phyloP scores from a whole-genome alignment of 2,888 invertebrate genomes.

The Macrosoma leucophasiata region DNA sequence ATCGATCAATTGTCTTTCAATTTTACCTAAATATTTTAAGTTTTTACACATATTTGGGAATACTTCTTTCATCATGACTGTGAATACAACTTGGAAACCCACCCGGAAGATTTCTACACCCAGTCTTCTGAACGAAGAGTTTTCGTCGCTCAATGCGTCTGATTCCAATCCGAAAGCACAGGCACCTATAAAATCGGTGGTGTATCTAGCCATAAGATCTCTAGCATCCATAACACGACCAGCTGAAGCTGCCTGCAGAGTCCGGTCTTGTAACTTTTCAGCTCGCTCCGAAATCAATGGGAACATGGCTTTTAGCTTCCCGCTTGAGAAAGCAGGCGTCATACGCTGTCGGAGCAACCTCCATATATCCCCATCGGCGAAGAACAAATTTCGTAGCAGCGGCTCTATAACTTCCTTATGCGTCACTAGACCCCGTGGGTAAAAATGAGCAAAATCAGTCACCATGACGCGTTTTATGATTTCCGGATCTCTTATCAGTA shows the following conservation, averaged over 20 bases:
- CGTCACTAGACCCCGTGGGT: slow-evolving; percentile 37
- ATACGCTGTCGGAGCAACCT: slow-evolving; percentile 8
- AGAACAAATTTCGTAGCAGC: slow-evolving; percentile 43
- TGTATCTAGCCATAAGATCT: slow-evolving; percentile 46
- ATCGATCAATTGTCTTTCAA: slow-evolving; percentile 8
- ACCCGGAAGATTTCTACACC: slow-evolving; percentile 39
- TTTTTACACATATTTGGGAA: too few relatives aligned
- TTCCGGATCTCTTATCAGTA: slow-evolving; percentile 42
- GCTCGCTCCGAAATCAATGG: slow-evolving; percentile 39
- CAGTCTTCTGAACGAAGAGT: slow-evolving; percentile 45
- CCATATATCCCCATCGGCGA: slow-evolving; percentile 44
- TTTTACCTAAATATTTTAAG: too few relatives aligned
- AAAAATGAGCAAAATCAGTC: slow-evolving; percentile 39
- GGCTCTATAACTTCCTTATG: slow-evolving; percentile 41
- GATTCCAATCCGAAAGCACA: slow-evolving; percentile 50
- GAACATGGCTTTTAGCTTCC: slow-evolving; percentile 52
- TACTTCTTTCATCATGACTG: too few relatives aligned
- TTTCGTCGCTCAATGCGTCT: slow-evolving; percentile 42
- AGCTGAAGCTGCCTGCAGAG: slow-evolving; percentile 5
- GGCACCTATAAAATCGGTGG: slow-evolving; percentile 34
- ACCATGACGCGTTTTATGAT: slow-evolving; percentile 36
- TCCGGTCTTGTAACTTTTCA: slow-evolving; percentile 5
- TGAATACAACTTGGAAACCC: too few relatives aligned
- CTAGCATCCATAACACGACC: slow-evolving; percentile 29
- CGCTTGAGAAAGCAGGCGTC: slow-evolving; percentile 38